Base-by-base conservation (phyloP, 92 coral and sea anemone species). In the Chrysogorgia sp. region DNA sequence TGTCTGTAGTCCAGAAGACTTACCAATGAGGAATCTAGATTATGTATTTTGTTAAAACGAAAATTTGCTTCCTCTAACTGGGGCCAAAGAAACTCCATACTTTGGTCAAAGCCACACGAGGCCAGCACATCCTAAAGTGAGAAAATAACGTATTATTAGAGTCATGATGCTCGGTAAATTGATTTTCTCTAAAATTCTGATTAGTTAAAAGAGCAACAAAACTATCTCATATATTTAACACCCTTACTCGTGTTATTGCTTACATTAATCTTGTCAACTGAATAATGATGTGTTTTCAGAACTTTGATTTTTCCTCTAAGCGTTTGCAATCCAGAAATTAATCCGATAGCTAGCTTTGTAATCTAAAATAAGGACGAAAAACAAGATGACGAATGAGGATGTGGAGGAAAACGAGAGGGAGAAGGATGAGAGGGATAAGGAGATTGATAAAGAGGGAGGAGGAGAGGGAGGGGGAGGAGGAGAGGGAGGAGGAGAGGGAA, bases 311-410 rank as follows among this genome's bases (percentile, higher is more conserved):
- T 93, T 12, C 91, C 63, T 41, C 98, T 84, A 21, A 94, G 84
- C 25, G 94, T 81, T 86, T 94, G 98, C 28, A 94, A 76, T 25
- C 98, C 98, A 79, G 63, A 79, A 47, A 94, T 84, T 40, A 84
- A 90, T 31, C 97, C 98, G 28, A 94, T 79, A 59, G 98, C 97
- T 17, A 92, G 88, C 79, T 94, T 92, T 76, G 88, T 87, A 14
- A 94, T 87, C 98, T 94, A 80, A 21, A 71, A 32, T 32, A 55
- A 74, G 4, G 19, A 76, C 24, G 24, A 24, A 0, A 3, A 0
- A 57, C 20, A 13, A 3, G 35, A 55, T 22, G 25, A 72, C 17
- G 14, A 21, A 10, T 52, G 58, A 52, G 22, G 22, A 52, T 19
- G 23, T 49, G 22, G 3, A 15, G 17, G 22, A 49, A 49, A 49